These are phyloP conservation scores for Didymodactylos carnosus DNA, from an alignment of 2,888 invertebrate species.

Conservation along the genomic window DNA sequence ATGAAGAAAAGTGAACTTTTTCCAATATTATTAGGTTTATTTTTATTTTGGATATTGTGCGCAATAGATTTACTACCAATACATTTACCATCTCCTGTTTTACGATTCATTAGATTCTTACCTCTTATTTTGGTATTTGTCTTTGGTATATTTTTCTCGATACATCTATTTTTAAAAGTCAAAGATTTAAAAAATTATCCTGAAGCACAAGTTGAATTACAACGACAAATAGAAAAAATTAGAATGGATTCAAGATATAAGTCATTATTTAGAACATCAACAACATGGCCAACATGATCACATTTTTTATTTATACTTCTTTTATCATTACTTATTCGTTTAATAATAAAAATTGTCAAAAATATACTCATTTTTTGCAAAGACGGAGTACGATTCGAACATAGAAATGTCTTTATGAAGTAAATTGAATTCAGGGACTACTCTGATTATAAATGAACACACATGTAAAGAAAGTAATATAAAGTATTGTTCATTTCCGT, in stretches of 20 bases:
- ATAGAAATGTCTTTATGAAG: too few relatives aligned
- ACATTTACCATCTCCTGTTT: background rate
- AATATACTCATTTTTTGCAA: too few relatives aligned
- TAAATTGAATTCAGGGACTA: too few relatives aligned
- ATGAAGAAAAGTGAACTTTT: too few relatives aligned
- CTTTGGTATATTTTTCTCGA: background rate
- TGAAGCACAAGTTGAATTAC: background rate
- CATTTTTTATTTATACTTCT: too few relatives aligned
- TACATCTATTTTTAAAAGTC: background rate
- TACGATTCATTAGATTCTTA: background rate
- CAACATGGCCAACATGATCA: too few relatives aligned
- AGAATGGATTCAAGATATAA: background rate
- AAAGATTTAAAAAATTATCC: background rate
- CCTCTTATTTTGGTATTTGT: background rate
- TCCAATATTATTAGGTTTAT: background rate
- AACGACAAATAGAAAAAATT: background rate
- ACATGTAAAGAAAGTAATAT: too few relatives aligned
- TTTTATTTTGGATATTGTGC: background rate
- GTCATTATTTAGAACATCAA: background rate
- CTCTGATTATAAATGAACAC: too few relatives aligned
- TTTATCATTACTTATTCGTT: too few relatives aligned
- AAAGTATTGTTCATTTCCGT: too few relatives aligned
- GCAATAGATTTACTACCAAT: background rate
- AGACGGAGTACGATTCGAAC: too few relatives aligned
- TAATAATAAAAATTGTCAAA: too few relatives aligned